Base-by-base conservation (phyloP, 2,113 vertebrate species). In the Tachysurus fulvidraco region DNA sequence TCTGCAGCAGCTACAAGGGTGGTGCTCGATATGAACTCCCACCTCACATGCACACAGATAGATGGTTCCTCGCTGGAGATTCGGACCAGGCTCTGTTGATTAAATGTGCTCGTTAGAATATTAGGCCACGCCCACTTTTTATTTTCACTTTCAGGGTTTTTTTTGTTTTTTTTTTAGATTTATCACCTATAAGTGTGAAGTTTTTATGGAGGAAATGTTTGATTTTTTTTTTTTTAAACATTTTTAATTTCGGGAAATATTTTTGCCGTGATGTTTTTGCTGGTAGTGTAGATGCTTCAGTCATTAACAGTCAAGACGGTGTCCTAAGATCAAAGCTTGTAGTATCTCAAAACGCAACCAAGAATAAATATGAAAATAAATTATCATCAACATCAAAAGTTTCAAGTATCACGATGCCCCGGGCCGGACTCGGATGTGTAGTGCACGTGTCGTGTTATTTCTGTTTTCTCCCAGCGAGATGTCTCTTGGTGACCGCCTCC, bases 291-390 rank as follows among this genome's bases (percentile, higher is more conserved):
- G 54, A n/a, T 41, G 78, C 44, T 62, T 46, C 13, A 83, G 59
- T 59, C 44, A 4, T 67, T 46, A 11, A 84, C 50, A 60, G 17
- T 21, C 52, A 41, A 9, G 16, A 50, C 59, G 16, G 30, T 62
- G 16, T 28, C 41, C 17, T 67, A 87, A 30, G 36, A 55, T 28
- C 36, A 41, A 77, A 86, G 82, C 44, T 81, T 82, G 16, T 88
- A 84, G 85, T 36, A 89, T 92, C 91, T 90, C 83, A 90, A 85
- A 90, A 86, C 85, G 73, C 50, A 17, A 59, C 84, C 60, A 85
- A 85, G 89, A 93, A 95, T 94, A 95, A 94, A 95, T 95, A 94
- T 69, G 59, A 88, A 93, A 94, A 95, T 94, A 94, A 93, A 90
- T 93, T 90, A 91, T 57, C 65, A 87, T 88, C 46, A 50, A 9